Evolutionary conservation across 2,113 vertebrate genomes (phyloP).

Genomic region (Dicrurus megarhynchus): DNA sequence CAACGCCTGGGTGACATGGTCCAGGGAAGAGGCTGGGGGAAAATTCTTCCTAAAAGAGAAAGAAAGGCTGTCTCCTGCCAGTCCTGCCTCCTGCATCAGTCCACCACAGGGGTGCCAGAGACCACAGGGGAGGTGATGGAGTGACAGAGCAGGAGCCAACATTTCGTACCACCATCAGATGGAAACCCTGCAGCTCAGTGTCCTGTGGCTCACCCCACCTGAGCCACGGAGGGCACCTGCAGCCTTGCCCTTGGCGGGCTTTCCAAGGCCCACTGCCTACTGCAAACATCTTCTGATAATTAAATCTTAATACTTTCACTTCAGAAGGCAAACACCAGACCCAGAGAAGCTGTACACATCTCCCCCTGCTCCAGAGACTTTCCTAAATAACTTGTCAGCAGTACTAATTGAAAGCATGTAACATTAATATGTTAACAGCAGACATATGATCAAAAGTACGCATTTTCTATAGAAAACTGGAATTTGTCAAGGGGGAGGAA

Average conservation of each 20-base stretch:
- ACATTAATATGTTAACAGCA: not conserved
- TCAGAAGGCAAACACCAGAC: slow-evolving; percentile 28
- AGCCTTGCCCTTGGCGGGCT: not conserved
- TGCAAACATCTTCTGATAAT: not conserved
- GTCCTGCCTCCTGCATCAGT: not conserved
- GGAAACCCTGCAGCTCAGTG: rapidly evolving
- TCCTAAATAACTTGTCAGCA: slow-evolving; percentile 26
- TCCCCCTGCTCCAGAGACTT: slow-evolving; percentile 13
- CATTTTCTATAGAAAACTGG: not conserved
- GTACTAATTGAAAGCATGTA: not conserved
- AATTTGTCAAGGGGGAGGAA: not conserved
- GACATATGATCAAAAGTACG: not conserved
- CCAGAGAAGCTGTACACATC: not conserved
- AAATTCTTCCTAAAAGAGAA: not conserved
- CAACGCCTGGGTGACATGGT: rapidly evolving
- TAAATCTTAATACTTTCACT: not conserved
- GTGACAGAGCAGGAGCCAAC: not conserved
- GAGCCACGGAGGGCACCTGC: not conserved
- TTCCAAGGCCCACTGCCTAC: not conserved
- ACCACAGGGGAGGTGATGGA: not conserved
- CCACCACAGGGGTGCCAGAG: not conserved
- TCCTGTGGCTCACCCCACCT: rapidly evolving
- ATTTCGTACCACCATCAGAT: not conserved
- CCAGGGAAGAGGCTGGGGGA: not conserved
- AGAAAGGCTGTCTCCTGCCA: not conserved